Evolutionary conservation across 1,140 invertebrate genomes (phyloP), one percentile per base, ranked within the genome.

Genomic region (Ruditapes philippinarum): DNA sequence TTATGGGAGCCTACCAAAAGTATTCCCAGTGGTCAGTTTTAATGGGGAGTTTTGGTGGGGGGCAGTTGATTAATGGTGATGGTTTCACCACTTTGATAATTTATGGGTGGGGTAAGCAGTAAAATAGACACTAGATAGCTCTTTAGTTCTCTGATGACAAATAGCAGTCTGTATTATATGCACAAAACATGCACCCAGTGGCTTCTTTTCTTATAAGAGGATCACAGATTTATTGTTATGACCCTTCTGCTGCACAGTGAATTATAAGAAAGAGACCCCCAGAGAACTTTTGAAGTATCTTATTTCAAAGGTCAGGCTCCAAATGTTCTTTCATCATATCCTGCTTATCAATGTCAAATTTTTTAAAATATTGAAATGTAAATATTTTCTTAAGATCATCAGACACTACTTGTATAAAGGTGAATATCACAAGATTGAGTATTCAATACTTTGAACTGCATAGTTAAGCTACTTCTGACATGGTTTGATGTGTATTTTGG

Each of bases 1-100:
- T 81, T 51, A 57, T 57, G 79, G 79, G 79, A 65, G 57, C 33
- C 42, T 22, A 14, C 25, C 79, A 40, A 33, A 54, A n/a, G 17
- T 65, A 65, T 33, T 62, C 79, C 51, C 54, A 40, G 7, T 81
- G 79, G 79, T 81, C 79, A 81, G 36, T 81, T 78, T n/a, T 78
- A 78, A 78, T 78, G 73, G 73, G n/a, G 49, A 28, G 17, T 51
- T 57, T 62, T 54, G 57, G 79, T 65, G 28, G 54, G 60, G 22
- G 60, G 54, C 42, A 33, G 49, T 45, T 25, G 31, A 81, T 81
- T 81, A 28, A 60, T 62, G 31, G 79, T 33, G 31, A 54, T 81
- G 33, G 25, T 81, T 49, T 81, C 79, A 81, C 79, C 79, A 81
- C 40, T 62, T 81, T 9, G 49, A 42, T 81, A 31, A 81, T 81